Evolutionary conservation across 2,113 vertebrate species (phyloP).

Genomic region (Dermatemys mawii): DNA sequence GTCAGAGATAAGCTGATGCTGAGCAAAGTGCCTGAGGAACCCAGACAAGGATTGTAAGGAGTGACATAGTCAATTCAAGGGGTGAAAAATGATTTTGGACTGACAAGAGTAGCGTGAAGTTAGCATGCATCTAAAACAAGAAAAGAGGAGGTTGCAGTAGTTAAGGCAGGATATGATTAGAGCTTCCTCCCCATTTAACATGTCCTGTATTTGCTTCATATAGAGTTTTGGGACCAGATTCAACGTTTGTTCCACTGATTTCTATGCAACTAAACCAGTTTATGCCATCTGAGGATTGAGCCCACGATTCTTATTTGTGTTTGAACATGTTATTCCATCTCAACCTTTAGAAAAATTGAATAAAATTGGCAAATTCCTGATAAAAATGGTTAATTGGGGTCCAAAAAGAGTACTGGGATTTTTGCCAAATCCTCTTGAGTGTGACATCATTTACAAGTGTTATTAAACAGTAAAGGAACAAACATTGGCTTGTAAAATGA

Average conservation of each 20-base stretch:
- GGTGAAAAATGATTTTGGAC: neutral
- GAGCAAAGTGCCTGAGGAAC: neutral
- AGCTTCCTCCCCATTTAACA: neutral
- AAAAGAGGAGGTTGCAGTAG: neutral
- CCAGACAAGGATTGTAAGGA: neutral
- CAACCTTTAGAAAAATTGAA: neutral
- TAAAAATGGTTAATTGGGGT: neutral
- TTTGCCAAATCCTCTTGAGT: slow-evolving; percentile 17
- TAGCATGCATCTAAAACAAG: neutral
- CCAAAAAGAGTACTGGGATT: neutral
- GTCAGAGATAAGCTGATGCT: neutral
- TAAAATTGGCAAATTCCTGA: neutral
- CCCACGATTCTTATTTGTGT: neutral
- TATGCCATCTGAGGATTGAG: no score
- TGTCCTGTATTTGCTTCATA: neutral
- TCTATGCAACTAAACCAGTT: neutral
- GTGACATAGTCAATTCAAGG: neutral
- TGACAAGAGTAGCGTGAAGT: neutral
- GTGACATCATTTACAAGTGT: neutral
- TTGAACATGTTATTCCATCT: neutral
- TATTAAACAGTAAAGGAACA: slow-evolving; percentile 23
- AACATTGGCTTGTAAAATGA: rapidly evolving
- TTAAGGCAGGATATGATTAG: neutral
- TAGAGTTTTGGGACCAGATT: neutral
- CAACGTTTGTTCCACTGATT: neutral